phyloP scores from a whole-genome alignment of 2,888 invertebrate species.

The Frankliniella fusca region DNA sequence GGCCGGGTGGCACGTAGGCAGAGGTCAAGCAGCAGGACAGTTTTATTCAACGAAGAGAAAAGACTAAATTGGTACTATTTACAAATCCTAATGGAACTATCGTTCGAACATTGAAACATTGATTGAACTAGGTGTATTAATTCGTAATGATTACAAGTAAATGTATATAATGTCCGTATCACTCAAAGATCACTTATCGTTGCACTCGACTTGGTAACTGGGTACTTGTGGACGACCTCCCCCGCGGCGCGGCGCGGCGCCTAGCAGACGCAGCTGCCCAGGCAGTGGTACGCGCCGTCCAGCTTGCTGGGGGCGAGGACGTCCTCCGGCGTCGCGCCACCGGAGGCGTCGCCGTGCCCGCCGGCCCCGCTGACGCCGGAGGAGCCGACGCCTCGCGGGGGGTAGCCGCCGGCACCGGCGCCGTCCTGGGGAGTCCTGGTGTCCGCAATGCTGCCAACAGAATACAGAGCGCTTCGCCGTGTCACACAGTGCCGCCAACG shows the following conservation, averaged over 20 bases:
- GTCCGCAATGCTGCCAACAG: background rate
- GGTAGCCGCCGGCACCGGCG: background rate
- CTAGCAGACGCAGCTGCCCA: conserved; percentile 12
- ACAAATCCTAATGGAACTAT: background rate
- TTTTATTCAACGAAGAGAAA: background rate
- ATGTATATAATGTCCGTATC: background rate
- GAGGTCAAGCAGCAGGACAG: background rate
- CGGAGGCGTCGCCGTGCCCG: background rate
- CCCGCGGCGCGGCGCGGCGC: background rate
- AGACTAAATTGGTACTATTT: background rate
- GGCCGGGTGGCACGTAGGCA: background rate
- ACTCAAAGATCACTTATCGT: background rate
- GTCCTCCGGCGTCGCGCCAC: background rate
- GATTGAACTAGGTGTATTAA: background rate
- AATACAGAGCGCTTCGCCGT: background rate
- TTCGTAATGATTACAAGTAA: background rate
- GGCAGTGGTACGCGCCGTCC: conserved; percentile 8
- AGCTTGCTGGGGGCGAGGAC: background rate
- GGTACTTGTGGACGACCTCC: background rate
- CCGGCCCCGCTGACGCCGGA: background rate
- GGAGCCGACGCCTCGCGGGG: background rate
- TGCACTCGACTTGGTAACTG: background rate
- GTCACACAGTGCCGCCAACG: background rate
- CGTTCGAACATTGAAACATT: background rate
- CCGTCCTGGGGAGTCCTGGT: background rate